These are phyloP conservation scores for Silurus lanzhouensis DNA, from an alignment of 2,797 vertebrate species.

Conservation along the genomic window DNA sequence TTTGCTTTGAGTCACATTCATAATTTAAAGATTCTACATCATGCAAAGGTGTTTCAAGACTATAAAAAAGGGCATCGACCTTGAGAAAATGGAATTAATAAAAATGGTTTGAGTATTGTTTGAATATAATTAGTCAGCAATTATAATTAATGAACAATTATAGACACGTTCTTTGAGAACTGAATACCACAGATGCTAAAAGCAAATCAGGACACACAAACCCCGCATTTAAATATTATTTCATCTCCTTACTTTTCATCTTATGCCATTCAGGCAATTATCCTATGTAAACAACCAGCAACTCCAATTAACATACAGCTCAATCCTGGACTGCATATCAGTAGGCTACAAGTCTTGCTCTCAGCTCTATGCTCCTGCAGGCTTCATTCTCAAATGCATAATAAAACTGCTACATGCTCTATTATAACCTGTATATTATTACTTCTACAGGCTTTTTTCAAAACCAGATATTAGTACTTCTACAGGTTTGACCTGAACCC, in stretches of 20 bases:
- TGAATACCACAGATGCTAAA: background rate
- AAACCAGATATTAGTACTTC: background rate
- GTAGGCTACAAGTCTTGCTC: background rate
- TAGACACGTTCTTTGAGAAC: background rate
- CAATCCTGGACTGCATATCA: background rate
- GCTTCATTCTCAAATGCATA: background rate
- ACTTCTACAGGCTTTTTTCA: background rate
- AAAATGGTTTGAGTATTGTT: background rate
- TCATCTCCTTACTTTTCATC: background rate
- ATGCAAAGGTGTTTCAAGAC: background rate
- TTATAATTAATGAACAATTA: background rate
- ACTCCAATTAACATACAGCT: background rate
- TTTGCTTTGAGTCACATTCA: background rate
- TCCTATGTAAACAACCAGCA: background rate
- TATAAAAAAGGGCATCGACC: background rate
- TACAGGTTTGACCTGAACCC: background rate
- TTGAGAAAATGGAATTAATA: background rate
- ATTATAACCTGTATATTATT: background rate
- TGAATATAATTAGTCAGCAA: background rate
- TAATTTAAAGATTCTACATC: background rate
- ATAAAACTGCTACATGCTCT: background rate
- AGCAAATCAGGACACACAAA: slow-evolving; percentile 3
- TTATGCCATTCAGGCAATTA: background rate
- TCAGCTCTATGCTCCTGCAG: background rate
- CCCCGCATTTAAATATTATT: background rate